Evolutionary conservation across 2,888 invertebrate species (phyloP).

Genomic region (Parelbella ahira): DNA sequence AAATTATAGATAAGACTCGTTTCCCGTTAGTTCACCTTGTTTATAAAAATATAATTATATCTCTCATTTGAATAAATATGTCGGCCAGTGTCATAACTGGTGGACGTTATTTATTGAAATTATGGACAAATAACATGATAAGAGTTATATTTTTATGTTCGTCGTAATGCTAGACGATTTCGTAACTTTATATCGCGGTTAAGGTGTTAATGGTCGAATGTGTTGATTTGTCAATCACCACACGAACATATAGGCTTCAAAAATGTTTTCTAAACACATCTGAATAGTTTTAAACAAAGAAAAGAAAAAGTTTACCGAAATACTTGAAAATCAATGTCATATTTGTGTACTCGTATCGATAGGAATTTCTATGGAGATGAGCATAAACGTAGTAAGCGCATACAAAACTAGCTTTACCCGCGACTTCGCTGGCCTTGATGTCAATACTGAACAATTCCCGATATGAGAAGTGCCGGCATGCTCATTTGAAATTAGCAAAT

Average conservation of each 20-base stretch:
- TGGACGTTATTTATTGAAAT: constrained; percentile 36
- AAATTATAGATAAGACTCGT: constrained; percentile 13
- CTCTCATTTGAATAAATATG: constrained; percentile 23
- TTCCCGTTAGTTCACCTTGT: constrained; percentile 15
- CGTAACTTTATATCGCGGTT: constrained; percentile 52
- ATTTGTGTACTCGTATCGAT: too few species aligned
- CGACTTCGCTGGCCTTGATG: too few species aligned
- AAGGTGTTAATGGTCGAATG: too few species aligned
- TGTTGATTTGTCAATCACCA: constrained; percentile 66
- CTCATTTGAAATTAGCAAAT: too few species aligned
- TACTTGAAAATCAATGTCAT: too few species aligned
- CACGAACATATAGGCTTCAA: constrained; percentile 58
- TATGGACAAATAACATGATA: constrained; percentile 37
- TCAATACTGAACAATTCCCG: too few species aligned
- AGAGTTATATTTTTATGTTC: constrained; percentile 42
- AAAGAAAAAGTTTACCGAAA: too few species aligned
- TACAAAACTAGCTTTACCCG: too few species aligned
- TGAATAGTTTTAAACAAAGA: too few species aligned
- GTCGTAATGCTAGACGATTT: constrained; percentile 42
- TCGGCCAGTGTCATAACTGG: constrained; percentile 28
- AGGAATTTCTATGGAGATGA: too few species aligned
- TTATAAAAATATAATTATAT: constrained; percentile 36
- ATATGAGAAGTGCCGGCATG: too few species aligned
- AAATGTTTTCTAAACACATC: constrained; percentile 53
- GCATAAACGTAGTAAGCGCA: too few species aligned